Conservation (phyloP, 2,888 invertebrate species). For the Xanthia togata region DNA sequence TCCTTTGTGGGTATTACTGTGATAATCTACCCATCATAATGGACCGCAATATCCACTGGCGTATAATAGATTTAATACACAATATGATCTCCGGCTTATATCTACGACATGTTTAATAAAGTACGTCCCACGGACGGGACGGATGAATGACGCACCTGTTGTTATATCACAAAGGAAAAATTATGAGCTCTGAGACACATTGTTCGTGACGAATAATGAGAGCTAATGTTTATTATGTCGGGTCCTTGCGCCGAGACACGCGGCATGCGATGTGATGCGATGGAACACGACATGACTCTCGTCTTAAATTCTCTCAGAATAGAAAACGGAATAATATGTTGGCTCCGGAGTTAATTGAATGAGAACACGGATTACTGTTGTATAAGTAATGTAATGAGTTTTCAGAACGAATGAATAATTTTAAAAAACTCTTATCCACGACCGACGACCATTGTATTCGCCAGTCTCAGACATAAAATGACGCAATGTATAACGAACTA, state of each 20-base stretch:
- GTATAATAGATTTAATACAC: slow-evolving; percentile 42
- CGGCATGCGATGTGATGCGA: not conserved
- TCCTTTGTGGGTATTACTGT: slow-evolving; percentile 13
- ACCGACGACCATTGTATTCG: slow-evolving; percentile 16
- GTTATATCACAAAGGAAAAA: slow-evolving; percentile 60
- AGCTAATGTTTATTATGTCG: slow-evolving; percentile 57
- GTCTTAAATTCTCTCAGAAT: slow-evolving; percentile 29
- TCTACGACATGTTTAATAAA: slow-evolving; percentile 56
- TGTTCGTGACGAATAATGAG: slow-evolving; percentile 61
- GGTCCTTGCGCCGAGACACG: slow-evolving; percentile 14
- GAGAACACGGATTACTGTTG: slow-evolving; percentile 43
- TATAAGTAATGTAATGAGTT: slow-evolving; percentile 50
- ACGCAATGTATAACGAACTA: slow-evolving; percentile 17
- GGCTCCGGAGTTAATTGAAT: slow-evolving; percentile 44
- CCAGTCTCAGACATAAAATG: slow-evolving; percentile 21
- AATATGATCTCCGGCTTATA: slow-evolving; percentile 45
- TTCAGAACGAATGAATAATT: slow-evolving; percentile 23
- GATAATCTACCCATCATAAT: slow-evolving; percentile 40
- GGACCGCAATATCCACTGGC: slow-evolving; percentile 40
- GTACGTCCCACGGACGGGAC: slow-evolving; percentile 36
- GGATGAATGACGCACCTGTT: slow-evolving; percentile 58
- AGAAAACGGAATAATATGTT: slow-evolving; percentile 30
- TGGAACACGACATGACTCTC: not conserved
- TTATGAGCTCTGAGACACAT: slow-evolving; percentile 57
- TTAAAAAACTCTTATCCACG: slow-evolving; percentile 5